Percentiles rank a stretch among this genome's conserved stretches.
Conservation (phyloP, 2,888 invertebrate species). For the Sinotaia quadrata region DNA sequence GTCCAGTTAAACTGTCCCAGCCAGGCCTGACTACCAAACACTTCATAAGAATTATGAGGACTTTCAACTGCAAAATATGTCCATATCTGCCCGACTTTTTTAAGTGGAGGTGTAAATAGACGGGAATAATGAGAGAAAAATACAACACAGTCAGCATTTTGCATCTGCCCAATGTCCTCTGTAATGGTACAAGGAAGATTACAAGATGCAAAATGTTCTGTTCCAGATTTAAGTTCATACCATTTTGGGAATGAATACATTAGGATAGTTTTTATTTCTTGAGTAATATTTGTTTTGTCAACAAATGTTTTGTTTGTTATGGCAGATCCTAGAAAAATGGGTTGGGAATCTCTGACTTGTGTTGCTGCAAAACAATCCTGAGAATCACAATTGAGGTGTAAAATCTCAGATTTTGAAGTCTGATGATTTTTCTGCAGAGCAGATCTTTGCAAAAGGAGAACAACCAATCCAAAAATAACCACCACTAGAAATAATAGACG, state of each 20-base stretch:
- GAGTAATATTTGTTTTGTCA: too few relatives aligned
- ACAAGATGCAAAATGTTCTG: constrained; percentile 9
- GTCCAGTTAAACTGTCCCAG: constrained; percentile 33
- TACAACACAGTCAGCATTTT: constrained; percentile 29
- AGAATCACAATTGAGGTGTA: too few relatives aligned
- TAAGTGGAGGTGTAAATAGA: background rate
- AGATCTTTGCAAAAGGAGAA: background rate
- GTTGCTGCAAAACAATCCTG: too few relatives aligned
- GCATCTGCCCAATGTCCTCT: background rate
- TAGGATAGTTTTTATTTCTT: constrained; percentile 14
- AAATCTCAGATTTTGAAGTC: too few relatives aligned
- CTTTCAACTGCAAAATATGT: constrained; percentile 36
- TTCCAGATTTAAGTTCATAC: constrained; percentile 28
- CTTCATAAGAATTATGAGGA: constrained; percentile 15
- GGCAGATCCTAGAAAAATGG: too few relatives aligned
- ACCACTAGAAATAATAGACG: background rate
- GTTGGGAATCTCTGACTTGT: too few relatives aligned
- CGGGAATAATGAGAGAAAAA: constrained; percentile 19
- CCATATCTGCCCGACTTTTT: constrained; percentile 28
- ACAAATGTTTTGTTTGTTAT: too few relatives aligned
- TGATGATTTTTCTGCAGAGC: background rate
- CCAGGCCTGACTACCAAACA: constrained; percentile 14
- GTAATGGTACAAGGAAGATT: constrained; percentile 24
- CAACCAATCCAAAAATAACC: background rate
- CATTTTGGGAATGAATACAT: constrained; percentile 32